Percentiles rank a stretch among this genome's conserved stretches.
Evolutionary conservation across 1,140 invertebrate species (phyloP).

Genomic region (Drosophila guanche): DNA sequence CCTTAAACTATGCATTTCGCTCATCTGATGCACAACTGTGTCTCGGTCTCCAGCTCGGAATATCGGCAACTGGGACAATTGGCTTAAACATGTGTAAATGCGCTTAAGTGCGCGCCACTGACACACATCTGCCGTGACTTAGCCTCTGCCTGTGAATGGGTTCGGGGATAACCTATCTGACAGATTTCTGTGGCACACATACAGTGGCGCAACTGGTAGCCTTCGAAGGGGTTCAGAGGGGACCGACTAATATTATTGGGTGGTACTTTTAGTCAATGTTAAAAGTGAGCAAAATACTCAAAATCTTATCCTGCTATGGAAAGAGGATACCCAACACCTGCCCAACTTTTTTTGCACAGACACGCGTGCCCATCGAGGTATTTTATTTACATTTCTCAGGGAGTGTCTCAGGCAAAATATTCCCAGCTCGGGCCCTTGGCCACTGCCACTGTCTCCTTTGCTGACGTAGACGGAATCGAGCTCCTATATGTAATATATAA

Average conservation of each 20-base stretch:
- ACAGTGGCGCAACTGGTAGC: constrained; percentile 36
- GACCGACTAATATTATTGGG: too few species aligned
- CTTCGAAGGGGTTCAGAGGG: background rate
- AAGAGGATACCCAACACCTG: constrained; percentile 38
- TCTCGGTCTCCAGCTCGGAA: constrained; percentile 1
- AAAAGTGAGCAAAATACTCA: too few species aligned
- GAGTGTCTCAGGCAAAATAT: constrained; percentile 5
- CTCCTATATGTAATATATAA: constrained; percentile 13
- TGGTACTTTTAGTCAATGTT: too few species aligned
- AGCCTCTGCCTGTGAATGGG: constrained; percentile 7
- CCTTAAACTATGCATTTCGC: constrained; percentile 61
- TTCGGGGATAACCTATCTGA: background rate
- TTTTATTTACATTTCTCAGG: constrained; percentile 13
- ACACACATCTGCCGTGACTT: constrained; percentile 49
- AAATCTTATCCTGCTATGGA: background rate
- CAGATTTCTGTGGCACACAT: constrained; percentile 10
- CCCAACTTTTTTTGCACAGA: constrained; percentile 5
- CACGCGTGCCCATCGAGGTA: constrained; percentile 46
- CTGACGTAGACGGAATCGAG: constrained; percentile 42
- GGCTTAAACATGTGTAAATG: constrained; percentile 76
- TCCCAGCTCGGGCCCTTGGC: constrained; percentile 27
- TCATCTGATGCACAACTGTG: constrained; percentile 17
- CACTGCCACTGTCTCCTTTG: constrained; percentile 46
- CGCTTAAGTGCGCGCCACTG: constrained; percentile 75
- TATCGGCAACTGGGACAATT: constrained; percentile 55